phyloP scores from a whole-genome alignment of 2,113 vertebrate species.

The Thinocorus orbignyianus region DNA sequence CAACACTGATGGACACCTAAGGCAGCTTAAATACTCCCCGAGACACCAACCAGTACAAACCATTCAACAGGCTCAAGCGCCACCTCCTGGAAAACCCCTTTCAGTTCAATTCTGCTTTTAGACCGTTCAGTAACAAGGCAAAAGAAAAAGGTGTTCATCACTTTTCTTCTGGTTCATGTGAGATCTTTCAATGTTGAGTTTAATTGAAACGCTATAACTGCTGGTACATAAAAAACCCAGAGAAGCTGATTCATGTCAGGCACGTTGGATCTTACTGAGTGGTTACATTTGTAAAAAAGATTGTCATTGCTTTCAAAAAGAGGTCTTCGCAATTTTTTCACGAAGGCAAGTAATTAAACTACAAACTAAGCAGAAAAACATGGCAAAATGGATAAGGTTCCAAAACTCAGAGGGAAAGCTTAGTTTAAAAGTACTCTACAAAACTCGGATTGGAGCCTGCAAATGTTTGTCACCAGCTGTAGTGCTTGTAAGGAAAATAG shows the following conservation, averaged over 20 bases:
- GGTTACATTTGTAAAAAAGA: not conserved
- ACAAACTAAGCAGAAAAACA: not conserved
- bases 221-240: not conserved
- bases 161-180: not conserved
- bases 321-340: not conserved
- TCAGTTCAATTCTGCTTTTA: not conserved
- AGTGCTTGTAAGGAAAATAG: not conserved
- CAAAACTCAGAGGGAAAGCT: not conserved
- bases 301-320: not conserved
- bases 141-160: not conserved
- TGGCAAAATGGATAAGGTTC: not conserved
- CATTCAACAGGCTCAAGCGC: conserved; percentile 49
- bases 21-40: rapidly evolving
- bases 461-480: not conserved
- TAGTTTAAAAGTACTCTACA: not conserved
- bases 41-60: not conserved
- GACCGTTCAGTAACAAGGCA: not conserved
- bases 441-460: not conserved
- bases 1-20: rapidly evolving
- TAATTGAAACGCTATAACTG: not conserved
- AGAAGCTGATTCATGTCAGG: not conserved
- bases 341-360: not conserved
- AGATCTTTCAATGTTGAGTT: not conserved
- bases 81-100: conserved; percentile 54
- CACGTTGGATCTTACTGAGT: not conserved